phyloP scores from a whole-genome alignment of 2,888 invertebrate genomes.

The Parnassius glacialis region DNA sequence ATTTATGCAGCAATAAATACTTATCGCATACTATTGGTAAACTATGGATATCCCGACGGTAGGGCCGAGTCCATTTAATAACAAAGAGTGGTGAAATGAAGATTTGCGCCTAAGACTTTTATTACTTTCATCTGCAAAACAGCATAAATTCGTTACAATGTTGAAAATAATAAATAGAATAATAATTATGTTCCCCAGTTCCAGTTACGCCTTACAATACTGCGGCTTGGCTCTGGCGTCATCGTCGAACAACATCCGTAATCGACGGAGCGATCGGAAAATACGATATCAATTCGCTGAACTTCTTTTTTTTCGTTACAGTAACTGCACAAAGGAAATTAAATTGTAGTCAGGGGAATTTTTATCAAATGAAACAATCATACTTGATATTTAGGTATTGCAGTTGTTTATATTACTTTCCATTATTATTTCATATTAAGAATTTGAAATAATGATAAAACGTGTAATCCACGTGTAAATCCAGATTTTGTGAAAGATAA shows the following conservation, averaged over 20 bases:
- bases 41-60: no score
- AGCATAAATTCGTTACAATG: slow-evolving; percentile 12
- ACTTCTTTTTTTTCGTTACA: slow-evolving; percentile 46
- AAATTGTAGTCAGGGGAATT: slow-evolving; percentile 39
- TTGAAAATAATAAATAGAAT: slow-evolving; percentile 18
- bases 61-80: no score
- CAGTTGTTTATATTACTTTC: not conserved
- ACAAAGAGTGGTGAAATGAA: no score
- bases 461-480: no score
- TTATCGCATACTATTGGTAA: no score
- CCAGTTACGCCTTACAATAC: slow-evolving; percentile 7
- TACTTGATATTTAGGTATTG: slow-evolving; percentile 2
- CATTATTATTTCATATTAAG: not conserved
- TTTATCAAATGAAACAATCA: slow-evolving; percentile 11
- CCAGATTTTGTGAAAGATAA: no score
- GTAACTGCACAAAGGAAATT: slow-evolving; percentile 47
- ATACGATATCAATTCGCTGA: slow-evolving; percentile 60
- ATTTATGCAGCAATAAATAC: no score
- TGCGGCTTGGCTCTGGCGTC: slow-evolving; percentile 27
- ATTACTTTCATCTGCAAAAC: slow-evolving; percentile 8
- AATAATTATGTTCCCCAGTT: slow-evolving; percentile 6
- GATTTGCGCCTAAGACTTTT: slow-evolving; percentile 5
- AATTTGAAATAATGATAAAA: no score
- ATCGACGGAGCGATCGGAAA: slow-evolving; percentile 54
- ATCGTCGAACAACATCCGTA: slow-evolving; percentile 32